Evolutionary conservation across 2,888 invertebrate genomes (phyloP).

Genomic region (Latheticus oryzae): DNA sequence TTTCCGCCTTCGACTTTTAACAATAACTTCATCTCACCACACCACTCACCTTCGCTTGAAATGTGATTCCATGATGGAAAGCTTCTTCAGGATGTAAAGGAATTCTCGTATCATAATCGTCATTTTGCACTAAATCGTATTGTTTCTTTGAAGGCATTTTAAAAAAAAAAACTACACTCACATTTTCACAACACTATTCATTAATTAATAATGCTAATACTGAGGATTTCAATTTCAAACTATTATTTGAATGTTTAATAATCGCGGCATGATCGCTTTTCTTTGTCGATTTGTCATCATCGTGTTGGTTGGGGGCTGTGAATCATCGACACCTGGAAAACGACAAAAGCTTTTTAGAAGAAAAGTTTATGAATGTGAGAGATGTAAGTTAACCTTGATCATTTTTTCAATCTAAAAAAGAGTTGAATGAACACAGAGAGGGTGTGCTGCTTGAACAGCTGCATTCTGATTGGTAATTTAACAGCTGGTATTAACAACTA

Average conservation of each 20-base stretch:
- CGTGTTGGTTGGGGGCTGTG: slow-evolving; percentile 47
- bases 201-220: slow-evolving; percentile 8
- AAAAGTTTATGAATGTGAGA: slow-evolving; percentile 12
- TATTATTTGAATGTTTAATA: slow-evolving; percentile 22
- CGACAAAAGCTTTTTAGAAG: slow-evolving; percentile 11
- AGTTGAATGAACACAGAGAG: slow-evolving; percentile 38
- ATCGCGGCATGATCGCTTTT: slow-evolving; percentile 32
- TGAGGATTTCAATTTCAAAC: slow-evolving; percentile 19
- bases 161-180: slow-evolving; percentile 29
- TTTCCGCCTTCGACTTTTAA: too few species aligned
- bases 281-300: slow-evolving; percentile 46
- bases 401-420: slow-evolving; percentile 43
- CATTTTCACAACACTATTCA: slow-evolving; percentile 39
- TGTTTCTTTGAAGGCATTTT: slow-evolving; percentile 87
- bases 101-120: slow-evolving; percentile 95
- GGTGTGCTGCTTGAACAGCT: slow-evolving; percentile 20
- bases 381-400: slow-evolving; percentile 38
- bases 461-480: slow-evolving; percentile 29
- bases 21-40: slow-evolving; percentile 1
- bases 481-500: slow-evolving; percentile 9
- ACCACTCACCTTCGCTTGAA: slow-evolving; percentile 93
- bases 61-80: slow-evolving; percentile 95
- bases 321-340: slow-evolving; percentile 47
- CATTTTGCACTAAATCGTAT: slow-evolving; percentile 95
- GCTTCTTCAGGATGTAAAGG: slow-evolving; percentile 98